A percentile compares a stretch with the other conserved stretches of the same genome.
These are phyloP conservation scores for Panagrolaimus sp. DNA, from an alignment of 1,140 invertebrate species.

Conservation along the genomic window DNA sequence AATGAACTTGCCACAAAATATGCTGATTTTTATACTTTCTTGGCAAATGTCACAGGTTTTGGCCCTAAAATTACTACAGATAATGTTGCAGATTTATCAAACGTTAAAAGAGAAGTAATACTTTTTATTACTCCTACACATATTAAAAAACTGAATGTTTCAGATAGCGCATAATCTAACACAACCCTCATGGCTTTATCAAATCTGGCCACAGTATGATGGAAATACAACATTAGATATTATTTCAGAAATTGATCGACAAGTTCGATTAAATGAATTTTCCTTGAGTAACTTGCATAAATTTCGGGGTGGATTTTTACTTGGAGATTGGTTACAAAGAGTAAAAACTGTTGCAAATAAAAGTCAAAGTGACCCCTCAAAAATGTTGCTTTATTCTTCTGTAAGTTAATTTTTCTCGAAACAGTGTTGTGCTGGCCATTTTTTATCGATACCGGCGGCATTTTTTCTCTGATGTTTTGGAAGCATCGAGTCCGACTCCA, in stretches of 20 bases:
- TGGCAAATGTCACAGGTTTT: slow-evolving; percentile 21
- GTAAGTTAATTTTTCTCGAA: slow-evolving; percentile 26
- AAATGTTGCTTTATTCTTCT: slow-evolving; percentile 41
- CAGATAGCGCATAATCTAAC: slow-evolving; percentile 26
- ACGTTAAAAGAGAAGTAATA: slow-evolving; percentile 16
- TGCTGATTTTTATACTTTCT: slow-evolving; percentile 22
- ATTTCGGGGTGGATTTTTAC: slow-evolving; percentile 31
- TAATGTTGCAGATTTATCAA: slow-evolving; percentile 18
- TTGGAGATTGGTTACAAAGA: slow-evolving; percentile 34
- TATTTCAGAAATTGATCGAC: slow-evolving; percentile 28
- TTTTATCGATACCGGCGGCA: too few species aligned
- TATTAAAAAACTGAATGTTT: too few species aligned
- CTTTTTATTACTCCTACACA: too few species aligned
- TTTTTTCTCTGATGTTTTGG: too few species aligned
- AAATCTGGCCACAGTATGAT: slow-evolving; percentile 30
- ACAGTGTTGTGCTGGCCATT: too few species aligned
- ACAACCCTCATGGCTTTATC: slow-evolving; percentile 33
- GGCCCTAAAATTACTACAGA: slow-evolving; percentile 17
- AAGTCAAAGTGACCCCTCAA: slow-evolving; percentile 21
- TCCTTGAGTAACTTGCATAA: slow-evolving; percentile 18
- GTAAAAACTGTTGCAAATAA: slow-evolving; percentile 17
- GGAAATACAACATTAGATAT: slow-evolving; percentile 37
- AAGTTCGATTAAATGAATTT: slow-evolving; percentile 30
- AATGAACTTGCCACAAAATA: background rate
- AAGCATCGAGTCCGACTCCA: too few species aligned